phyloP scores from a whole-genome alignment of 2,888 invertebrate species.

The Cheilosia scutellata region DNA sequence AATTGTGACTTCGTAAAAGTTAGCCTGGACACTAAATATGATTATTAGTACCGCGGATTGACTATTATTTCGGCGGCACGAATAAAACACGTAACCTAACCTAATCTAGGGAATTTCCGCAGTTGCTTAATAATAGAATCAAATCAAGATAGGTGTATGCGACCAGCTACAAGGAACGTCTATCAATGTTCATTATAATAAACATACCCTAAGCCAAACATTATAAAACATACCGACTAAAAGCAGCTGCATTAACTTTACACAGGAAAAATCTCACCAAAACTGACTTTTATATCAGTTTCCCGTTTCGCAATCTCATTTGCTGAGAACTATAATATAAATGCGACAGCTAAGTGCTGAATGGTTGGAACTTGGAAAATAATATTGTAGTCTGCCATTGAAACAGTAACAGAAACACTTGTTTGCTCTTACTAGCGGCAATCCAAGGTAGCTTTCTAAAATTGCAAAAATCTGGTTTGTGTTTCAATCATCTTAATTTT shows the following conservation, averaged over 20 bases:
- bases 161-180: background rate
- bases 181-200: too few relatives aligned
- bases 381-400: background rate
- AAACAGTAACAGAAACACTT: background rate
- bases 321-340: background rate
- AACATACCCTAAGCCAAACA: background rate
- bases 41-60: too few relatives aligned
- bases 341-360: background rate
- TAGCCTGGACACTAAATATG: too few relatives aligned
- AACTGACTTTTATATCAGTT: conserved; percentile 50
- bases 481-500: too few relatives aligned
- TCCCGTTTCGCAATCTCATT: conserved; percentile 23
- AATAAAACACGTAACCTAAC: too few relatives aligned
- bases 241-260: conserved; percentile 35
- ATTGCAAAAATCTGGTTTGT: too few relatives aligned
- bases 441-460: too few relatives aligned
- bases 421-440: background rate
- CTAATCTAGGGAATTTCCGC: too few relatives aligned
- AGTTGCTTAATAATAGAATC: too few relatives aligned
- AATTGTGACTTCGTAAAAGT: too few relatives aligned
- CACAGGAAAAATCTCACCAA: conserved; percentile 51
- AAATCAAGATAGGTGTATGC: too few relatives aligned
- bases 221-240: background rate
- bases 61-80: too few relatives aligned
- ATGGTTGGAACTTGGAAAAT: background rate